phyloP scores from a whole-genome alignment of 2,888 invertebrate species.

The Dryocosmus kuriphilus region DNA sequence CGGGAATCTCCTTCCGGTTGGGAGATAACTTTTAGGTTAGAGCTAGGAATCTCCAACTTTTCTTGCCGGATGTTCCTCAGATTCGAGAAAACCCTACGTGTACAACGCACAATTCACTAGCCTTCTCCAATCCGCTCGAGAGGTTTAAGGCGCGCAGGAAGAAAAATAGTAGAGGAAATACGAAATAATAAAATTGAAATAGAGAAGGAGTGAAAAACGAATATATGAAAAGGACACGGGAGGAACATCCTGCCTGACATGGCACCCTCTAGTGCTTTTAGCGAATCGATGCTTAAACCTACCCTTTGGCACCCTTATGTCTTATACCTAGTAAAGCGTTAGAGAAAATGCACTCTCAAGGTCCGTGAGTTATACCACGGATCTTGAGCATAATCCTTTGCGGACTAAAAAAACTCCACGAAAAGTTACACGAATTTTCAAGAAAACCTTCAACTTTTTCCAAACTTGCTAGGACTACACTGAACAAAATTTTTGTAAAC shows the following conservation, averaged over 20 bases:
- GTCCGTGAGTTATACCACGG: slow-evolving; percentile 15
- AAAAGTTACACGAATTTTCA: slow-evolving; percentile 1
- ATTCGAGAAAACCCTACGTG: background rate
- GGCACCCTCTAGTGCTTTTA: slow-evolving; percentile 39
- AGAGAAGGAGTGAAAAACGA: slow-evolving; percentile 8
- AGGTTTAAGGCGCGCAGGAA: background rate
- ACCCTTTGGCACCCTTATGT: slow-evolving; percentile 8
- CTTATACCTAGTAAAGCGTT: slow-evolving; percentile 13
- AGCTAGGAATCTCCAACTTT: slow-evolving; percentile 57
- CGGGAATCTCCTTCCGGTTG: slow-evolving; percentile 54
- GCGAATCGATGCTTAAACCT: slow-evolving; percentile 34
- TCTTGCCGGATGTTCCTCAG: slow-evolving; percentile 60
- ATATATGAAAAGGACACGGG: background rate
- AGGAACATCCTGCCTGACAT: slow-evolving; percentile 37
- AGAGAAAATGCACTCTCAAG: slow-evolving; percentile 32
- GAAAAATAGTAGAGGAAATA: background rate
- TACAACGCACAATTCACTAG: background rate
- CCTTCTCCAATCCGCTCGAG: background rate
- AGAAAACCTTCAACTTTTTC: background rate
- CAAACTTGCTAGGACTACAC: background rate
- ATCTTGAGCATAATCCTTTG: slow-evolving; percentile 25
- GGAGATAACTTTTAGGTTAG: slow-evolving; percentile 61
- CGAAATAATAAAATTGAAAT: background rate
- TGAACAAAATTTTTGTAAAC: background rate
- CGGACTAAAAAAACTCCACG: background rate